Base-by-base conservation (phyloP, 2,113 vertebrate species). In the Hyaena hyaena region DNA sequence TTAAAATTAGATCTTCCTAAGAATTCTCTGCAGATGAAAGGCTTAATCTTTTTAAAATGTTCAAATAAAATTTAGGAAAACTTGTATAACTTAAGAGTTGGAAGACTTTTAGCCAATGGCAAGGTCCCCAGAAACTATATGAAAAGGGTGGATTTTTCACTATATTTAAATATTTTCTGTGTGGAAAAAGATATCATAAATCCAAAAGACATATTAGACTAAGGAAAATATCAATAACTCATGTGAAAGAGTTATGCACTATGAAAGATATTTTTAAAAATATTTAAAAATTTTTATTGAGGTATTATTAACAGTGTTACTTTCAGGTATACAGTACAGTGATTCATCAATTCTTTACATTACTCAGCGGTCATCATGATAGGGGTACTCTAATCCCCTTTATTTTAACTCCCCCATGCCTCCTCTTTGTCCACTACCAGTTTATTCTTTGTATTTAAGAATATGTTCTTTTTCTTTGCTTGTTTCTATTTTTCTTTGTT, bases 31-130 rank as follows among this genome's bases (percentile, higher is more conserved):
- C 94, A 50, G 71, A 69, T 39, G 68, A 66, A 88, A 77, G 17
- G 33, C 63, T 28, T 19, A 68, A n/a, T 10, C 12, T 81, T 92
- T 90, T 45, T 12, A 31, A 92, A 88, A 50, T 45, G 17, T 94
- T 90, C 88, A 17, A 92, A 55, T 94, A 92, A 76, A 87, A 90
- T 84, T 92, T 71, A 65, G 12, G 81, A 80, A 87, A 90, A 33
- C 5, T 9, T 53, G 24, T 33, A 45, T 93, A 94, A 80, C 86
- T 17, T 76, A 85, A 93, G 28, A 6, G 2, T 77, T 68, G 3
- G 15, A 66, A 95, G 53, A 63, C 19, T 73, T 96, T 39, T 88
- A 93, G 82, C 35, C 17, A 90, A 90, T 74, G 45, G 16, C 21
- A 53, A 14, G 2, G 63, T 5, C 10, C 12, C 24, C 31, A 58